Base-by-base conservation (phyloP, 2,113 vertebrate species). In the Progne subis region DNA sequence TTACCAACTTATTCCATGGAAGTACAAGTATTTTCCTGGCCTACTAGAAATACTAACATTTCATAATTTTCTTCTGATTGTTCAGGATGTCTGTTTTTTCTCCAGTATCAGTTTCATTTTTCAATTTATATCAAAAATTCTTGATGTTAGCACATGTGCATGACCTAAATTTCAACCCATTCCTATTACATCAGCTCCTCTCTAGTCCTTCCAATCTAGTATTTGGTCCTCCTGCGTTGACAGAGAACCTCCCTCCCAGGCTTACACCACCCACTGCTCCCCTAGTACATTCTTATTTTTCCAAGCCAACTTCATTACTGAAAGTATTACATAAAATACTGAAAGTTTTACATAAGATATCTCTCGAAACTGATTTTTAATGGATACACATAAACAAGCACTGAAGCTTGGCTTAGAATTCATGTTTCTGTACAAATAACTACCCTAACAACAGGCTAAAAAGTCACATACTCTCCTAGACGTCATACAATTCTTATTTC, bases 121-220 rank as follows among this genome's bases (percentile, higher is more conserved):
- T 83, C 60, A 83, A 41, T 82, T 94, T 53, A 26, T 78, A 89
- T 88, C 55, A 88, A 75, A 93, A 94, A 78, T 77, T 74, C 59
- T 77, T 92, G 60, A 69, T 83, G 53, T 69, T 90, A 95, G 76
- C 55, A 77, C n/a, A 29, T 47, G 61, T 77, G 71, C 41, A 43
- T 86, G 82, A 92, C 91, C 92, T 75, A 67, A 80, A 86, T 71
- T 86, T 95, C 92, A 94, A 60, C 82, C 34, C 59, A 25, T 70
- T 86, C 39, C 70, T 72, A 64, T 94, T 87, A 81, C 64, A 78
- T 91, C 88, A 86, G 26, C 83, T 90, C 60, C 69, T 53, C 68
- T 94, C 55, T 86, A 88, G 64, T 83, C 91, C 31, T 93, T 90
- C 79, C 88, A 95, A 60, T 32, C 24, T 5, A 63, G 41, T 70